phyloP scores from a whole-genome alignment of 2,113 vertebrate species.

The Lamprologus tigripictilis region DNA sequence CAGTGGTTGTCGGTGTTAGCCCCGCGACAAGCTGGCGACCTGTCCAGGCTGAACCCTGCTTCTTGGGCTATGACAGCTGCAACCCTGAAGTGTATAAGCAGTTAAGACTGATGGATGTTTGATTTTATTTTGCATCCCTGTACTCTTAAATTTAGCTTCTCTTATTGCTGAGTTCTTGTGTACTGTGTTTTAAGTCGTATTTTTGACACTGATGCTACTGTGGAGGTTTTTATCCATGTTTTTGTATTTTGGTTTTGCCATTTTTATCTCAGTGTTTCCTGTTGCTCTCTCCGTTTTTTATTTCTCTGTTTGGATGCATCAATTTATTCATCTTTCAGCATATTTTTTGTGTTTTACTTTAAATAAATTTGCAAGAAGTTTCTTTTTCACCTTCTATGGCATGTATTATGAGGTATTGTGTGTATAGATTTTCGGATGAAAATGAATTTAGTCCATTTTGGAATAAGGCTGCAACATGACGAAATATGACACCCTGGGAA shows the following conservation, averaged over 20 bases:
- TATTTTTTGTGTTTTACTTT: accelerated
- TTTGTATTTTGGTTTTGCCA: neutral
- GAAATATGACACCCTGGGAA: neutral
- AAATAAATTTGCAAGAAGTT: neutral
- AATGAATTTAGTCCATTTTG: neutral
- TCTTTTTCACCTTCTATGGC: neutral
- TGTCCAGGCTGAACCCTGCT: neutral
- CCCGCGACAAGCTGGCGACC: accelerated
- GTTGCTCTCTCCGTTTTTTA: neutral
- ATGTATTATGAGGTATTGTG: neutral
- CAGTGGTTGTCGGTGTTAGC: neutral
- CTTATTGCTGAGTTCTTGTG: neutral
- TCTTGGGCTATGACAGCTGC: accelerated
- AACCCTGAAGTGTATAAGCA: neutral
- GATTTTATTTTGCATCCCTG: neutral
- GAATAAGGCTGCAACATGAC: neutral
- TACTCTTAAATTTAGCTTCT: accelerated
- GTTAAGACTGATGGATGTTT: neutral
- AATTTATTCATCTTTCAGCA: neutral
- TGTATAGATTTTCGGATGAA: accelerated
- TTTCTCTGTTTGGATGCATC: neutral
- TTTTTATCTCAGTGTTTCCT: neutral
- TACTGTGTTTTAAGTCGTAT: neutral
- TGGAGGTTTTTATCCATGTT: accelerated
- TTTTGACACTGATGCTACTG: neutral